Evolutionary conservation across 1,140 invertebrate species (phyloP).

Genomic region (Lepidurus packardi): DNA sequence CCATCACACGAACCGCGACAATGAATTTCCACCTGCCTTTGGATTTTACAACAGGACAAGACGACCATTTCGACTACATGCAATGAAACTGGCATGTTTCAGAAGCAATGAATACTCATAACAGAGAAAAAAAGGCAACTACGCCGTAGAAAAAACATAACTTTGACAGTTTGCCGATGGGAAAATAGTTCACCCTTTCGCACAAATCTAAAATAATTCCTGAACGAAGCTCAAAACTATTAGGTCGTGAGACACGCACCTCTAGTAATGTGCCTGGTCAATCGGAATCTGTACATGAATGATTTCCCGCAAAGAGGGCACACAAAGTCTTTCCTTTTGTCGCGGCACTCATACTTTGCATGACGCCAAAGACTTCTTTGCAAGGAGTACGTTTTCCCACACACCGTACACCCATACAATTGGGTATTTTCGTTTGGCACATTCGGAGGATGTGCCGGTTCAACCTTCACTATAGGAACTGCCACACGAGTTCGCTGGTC

Average conservation of each 20-base stretch:
- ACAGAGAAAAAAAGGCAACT: neutral
- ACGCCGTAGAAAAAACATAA: neutral
- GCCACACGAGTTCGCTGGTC: neutral
- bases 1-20: neutral
- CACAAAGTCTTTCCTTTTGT: neutral
- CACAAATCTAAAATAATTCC: neutral
- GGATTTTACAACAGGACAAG: neutral
- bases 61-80: too few relatives aligned
- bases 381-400: neutral
- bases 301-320: neutral
- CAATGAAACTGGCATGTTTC: neutral
- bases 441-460: neutral
- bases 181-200: neutral
- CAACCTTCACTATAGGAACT: neutral
- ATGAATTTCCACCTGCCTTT: too few relatives aligned
- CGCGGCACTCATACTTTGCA: neutral
- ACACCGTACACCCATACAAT: neutral
- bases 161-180: neutral
- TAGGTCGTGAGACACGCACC: neutral
- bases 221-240: neutral
- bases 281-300: neutral
- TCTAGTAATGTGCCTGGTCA: neutral
- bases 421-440: neutral
- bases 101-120: neutral
- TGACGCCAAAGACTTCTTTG: constrained; percentile 5